These are phyloP conservation scores for Drosophila meridiana DNA, from an alignment of 2,888 invertebrate species.

Conservation along the genomic window DNA sequence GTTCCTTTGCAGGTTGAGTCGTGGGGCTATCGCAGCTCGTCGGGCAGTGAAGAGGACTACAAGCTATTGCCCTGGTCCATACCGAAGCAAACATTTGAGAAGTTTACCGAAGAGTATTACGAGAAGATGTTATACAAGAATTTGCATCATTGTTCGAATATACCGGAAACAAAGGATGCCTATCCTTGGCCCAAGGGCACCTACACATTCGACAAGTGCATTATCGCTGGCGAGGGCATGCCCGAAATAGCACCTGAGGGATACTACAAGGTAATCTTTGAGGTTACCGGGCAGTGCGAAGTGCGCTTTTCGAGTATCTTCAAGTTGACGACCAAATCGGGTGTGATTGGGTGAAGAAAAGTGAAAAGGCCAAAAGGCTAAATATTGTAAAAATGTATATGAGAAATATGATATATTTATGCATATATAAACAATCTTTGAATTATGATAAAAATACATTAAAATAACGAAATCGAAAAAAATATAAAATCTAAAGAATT, in stretches of 20 bases:
- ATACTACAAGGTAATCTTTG: slow-evolving; percentile 40
- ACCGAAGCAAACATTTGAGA: slow-evolving; percentile 13
- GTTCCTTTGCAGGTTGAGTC: not conserved
- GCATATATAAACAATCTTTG: not conserved
- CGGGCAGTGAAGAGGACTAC: slow-evolving; percentile 58
- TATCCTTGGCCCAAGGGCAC: slow-evolving; percentile 11
- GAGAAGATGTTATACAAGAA: slow-evolving; percentile 38
- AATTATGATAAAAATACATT: too few species aligned
- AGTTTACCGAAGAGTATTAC: slow-evolving; percentile 36
- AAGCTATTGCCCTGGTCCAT: slow-evolving; percentile 37
- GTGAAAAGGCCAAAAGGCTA: too few species aligned
- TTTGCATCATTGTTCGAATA: slow-evolving; percentile 39
- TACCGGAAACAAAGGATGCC: slow-evolving; percentile 8
- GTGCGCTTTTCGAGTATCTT: slow-evolving; percentile 9
- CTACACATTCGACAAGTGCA: slow-evolving; percentile 29
- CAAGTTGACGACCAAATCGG: slow-evolving; percentile 20
- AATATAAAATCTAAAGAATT: not conserved
- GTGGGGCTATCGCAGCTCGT: slow-evolving; percentile 32
- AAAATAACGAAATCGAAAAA: too few species aligned
- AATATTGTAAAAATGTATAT: not conserved
- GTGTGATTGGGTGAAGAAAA: slow-evolving; percentile 8
- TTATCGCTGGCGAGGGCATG: slow-evolving; percentile 34
- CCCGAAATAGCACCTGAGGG: slow-evolving; percentile 54
- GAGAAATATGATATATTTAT: not conserved
- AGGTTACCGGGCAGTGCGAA: slow-evolving; percentile 24